Evolutionary conservation across 1,140 invertebrate species (phyloP), one percentile per base, ranked within the genome.

Genomic region (Magallana ariakensis): DNA sequence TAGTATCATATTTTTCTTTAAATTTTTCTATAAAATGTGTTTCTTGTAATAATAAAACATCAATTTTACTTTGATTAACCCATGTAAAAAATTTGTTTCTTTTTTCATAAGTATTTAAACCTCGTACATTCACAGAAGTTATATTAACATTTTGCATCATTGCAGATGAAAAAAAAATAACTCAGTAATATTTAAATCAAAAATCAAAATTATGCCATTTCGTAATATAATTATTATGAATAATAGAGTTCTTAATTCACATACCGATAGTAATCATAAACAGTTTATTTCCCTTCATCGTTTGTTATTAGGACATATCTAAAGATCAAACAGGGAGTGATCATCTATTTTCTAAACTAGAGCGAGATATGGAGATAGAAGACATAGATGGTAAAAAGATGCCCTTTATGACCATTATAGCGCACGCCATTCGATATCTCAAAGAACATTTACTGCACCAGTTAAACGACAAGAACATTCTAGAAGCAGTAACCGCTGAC

Each of bases 341-440:
- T 9, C 66, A 13, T 75, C 66, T 75, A 33, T 75, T 75, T 75
- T 26, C 66, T 9, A 26, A 75, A 75, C 55, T 85, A 5, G 56
- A 57, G 55, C 54, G 84, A 56, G 26, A 85, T 55, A 70, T 80
- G 62, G 75, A 33, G 15, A 85, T 85, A 80, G 22, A 80, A 10
- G 84, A 85, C 53, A 85, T 85, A 9, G 84, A 56, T 16, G 84
- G 70, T 8, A 85, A 80, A 56, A 56, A 85, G 70, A 80, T 80
- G 62, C 19, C 84, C 26, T 56, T 55, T 19, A 33, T 85, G 54
- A 70, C 62, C 22, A 56, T 85, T 3, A 75, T 85, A 13, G 66
- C n/a, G 33, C 62, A 55, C 19, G 66, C 84, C 15, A 80, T 80
- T 75, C 46, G 55, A 16, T 85, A 85, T 70, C 66, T 85, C 0